phyloP scores from a whole-genome alignment of 2,888 invertebrate species.

The Timandra comae region DNA sequence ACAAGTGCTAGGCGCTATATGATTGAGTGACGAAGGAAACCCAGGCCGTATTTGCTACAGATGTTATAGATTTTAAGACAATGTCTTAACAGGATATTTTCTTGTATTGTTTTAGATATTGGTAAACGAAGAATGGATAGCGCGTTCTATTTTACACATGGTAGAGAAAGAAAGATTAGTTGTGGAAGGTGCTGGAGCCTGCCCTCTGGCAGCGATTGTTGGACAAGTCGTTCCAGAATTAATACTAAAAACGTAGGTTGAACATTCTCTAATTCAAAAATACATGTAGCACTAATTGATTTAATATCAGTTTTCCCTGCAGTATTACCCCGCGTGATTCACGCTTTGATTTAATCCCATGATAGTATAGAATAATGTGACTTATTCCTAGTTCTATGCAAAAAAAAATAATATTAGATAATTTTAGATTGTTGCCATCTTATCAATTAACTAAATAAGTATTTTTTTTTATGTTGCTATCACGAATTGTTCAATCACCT shows the following conservation, averaged over 20 bases:
- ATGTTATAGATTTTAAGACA: neutral
- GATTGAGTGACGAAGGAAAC: too few relatives aligned
- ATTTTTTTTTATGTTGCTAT: conserved; percentile 2
- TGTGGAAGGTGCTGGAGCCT: conserved; percentile 93
- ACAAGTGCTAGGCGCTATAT: neutral
- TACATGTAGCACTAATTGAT: too few relatives aligned
- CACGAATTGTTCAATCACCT: too few relatives aligned
- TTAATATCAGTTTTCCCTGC: too few relatives aligned
- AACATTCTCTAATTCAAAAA: too few relatives aligned
- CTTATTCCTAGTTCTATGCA: too few relatives aligned
- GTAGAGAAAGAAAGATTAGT: conserved; percentile 91
- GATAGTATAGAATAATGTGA: too few relatives aligned
- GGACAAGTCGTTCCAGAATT: conserved; percentile 87
- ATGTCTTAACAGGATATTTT: neutral
- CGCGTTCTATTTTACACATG: conserved; percentile 85
- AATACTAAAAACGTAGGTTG: conserved; percentile 83
- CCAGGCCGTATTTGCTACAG: neutral
- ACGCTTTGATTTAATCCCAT: too few relatives aligned
- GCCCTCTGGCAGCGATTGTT: conserved; percentile 88
- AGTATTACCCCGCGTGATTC: too few relatives aligned
- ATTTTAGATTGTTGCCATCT: too few relatives aligned
- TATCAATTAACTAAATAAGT: too few relatives aligned
- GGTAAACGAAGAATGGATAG: conserved; percentile 89
- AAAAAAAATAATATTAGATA: too few relatives aligned
- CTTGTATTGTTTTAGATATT: conserved; percentile 65